Base-by-base conservation (phyloP, 1,140 invertebrate species). In the Drosophila kikkawai region DNA sequence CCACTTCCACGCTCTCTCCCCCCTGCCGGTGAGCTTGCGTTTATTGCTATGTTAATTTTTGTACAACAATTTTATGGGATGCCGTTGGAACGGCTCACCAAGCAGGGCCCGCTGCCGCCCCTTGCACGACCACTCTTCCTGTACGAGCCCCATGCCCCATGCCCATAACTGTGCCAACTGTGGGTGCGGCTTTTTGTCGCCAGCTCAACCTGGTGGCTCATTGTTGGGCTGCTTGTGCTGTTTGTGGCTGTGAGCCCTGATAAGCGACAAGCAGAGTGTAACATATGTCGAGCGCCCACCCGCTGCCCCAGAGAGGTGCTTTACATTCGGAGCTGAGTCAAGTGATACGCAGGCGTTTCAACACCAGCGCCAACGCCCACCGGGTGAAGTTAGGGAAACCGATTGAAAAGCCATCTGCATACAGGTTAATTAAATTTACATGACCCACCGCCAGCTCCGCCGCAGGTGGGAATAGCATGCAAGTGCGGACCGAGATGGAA, bases 321-420 rank as follows among this genome's bases (percentile, higher is more conserved):
- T 74, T 51, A 26, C 68, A 73, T 60, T 73, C 42, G 32, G 22
- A 74, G 32, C 45, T 85, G 75, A 67, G 36, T 58, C 51, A 6
- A 69, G 61, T 85, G 85, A 88, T 88, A 88, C 80, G 80, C 59
- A 26, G 48, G 60, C 45, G 66, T 57, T 56, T 39, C 56, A 59
- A 75, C 59, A 45, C 17, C 45, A 34, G 11, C n/a, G 8, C n/a
- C n/a, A 29, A 48, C 13, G 47, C 22, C 50, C 44, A 41, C 17
- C 34, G 51, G 36, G 51, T 36, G 19, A 9, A 39, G 53, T 63
- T 64, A 41, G 44, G 45, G 56, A 41, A 60, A 55, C 17, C 75
- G 86, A 88, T 88, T 88, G 85, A 85, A 88, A 88, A 88, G 75
- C 85, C 84, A 88, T 88, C 70, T 75, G 78, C 81, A 85, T 79